Evolutionary conservation across 2,888 invertebrate genomes (phyloP).

Genomic region (Anthoptus insignis): DNA sequence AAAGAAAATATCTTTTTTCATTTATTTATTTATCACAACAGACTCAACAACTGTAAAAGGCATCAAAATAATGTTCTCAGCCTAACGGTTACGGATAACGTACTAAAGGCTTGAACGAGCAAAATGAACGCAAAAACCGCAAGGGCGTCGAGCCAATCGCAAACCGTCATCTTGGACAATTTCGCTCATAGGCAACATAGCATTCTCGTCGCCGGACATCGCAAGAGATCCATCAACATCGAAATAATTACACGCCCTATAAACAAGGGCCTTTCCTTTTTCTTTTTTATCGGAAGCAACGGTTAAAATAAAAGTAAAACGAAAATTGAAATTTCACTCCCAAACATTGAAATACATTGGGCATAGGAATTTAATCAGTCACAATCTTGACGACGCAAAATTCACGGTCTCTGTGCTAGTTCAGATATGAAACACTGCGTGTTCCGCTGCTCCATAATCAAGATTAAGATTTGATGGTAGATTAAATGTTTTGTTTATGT

Average conservation of each 20-base stretch:
- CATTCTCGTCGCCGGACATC: background rate
- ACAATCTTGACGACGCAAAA: constrained; percentile 24
- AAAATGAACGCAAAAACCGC: constrained; percentile 26
- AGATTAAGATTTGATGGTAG: constrained; percentile 42
- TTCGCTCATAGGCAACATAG: constrained; percentile 13
- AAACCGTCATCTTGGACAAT: constrained; percentile 14
- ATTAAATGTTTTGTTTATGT: constrained; percentile 38
- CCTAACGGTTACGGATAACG: constrained; percentile 19
- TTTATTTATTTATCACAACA: no score
- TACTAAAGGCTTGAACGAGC: constrained; percentile 22
- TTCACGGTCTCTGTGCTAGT: constrained; percentile 12
- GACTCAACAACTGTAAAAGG: background rate
- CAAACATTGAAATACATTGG: constrained; percentile 14
- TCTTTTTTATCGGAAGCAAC: constrained; percentile 45
- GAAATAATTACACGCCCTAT: background rate
- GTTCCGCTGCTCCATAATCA: constrained; percentile 34
- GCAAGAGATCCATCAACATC: background rate
- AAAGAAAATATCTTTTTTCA: no score
- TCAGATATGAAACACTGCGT: constrained; percentile 20
- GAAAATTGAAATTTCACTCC: constrained; percentile 31
- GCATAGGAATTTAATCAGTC: constrained; percentile 29
- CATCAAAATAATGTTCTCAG: constrained; percentile 22
- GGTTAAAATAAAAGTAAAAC: constrained; percentile 32
- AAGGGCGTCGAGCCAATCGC: constrained; percentile 15
- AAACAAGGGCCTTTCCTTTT: no score